Conservation (phyloP, 2,113 vertebrate species). For the Dolichotis patagonum region DNA sequence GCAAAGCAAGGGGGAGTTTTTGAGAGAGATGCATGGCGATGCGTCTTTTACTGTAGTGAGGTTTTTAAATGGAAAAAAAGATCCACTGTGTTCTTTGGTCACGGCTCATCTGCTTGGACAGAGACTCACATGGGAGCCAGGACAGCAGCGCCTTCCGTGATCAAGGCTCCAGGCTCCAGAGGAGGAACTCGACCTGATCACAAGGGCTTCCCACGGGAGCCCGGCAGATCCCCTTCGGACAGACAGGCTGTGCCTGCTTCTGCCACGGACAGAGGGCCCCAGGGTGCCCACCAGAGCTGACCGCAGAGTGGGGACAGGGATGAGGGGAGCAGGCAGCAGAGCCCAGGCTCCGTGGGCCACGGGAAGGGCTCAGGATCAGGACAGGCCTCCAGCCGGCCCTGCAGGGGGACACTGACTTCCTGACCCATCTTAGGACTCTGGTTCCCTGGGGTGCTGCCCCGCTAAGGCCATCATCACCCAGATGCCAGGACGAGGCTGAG, state of each 20-base stretch:
- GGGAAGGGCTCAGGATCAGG: accelerated
- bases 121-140: neutral
- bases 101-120: neutral
- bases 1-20: neutral
- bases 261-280: accelerated
- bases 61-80: neutral
- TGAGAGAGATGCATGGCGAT: neutral
- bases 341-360: neutral
- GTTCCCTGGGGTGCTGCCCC: neutral
- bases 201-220: accelerated
- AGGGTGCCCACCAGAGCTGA: neutral
- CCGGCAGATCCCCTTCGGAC: accelerated
- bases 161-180: accelerated
- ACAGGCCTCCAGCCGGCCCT: accelerated
- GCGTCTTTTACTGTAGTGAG: neutral
- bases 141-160: neutral
- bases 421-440: neutral
- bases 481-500: neutral
- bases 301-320: too few relatives aligned
- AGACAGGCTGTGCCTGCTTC: accelerated
- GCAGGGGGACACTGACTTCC: accelerated
- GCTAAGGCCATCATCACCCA: neutral
- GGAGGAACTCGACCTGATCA: accelerated
- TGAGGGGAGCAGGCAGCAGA: accelerated
- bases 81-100: neutral